phyloP scores from a whole-genome alignment of 1,140 invertebrate species.

The Drosophila kohkoa region DNA sequence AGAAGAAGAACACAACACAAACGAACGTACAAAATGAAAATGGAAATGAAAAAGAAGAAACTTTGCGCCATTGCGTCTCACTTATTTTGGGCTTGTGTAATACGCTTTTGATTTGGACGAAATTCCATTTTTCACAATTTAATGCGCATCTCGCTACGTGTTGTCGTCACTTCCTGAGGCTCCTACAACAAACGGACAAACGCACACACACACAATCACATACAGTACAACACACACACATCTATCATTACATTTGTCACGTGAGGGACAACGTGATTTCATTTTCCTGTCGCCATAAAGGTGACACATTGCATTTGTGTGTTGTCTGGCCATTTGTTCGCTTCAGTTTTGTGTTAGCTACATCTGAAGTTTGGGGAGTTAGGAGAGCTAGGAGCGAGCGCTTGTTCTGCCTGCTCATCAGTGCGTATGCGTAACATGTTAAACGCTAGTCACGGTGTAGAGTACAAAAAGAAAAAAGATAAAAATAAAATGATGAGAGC shows the following conservation, averaged over 20 bases:
- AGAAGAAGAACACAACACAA: background rate
- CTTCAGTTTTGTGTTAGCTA: constrained; percentile 2
- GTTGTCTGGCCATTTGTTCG: constrained; percentile 25
- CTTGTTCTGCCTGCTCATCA: constrained; percentile 33
- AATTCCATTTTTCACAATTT: constrained; percentile 84
- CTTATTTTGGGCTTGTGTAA: constrained; percentile 73
- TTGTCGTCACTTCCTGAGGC: constrained; percentile 63
- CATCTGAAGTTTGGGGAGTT: background rate
- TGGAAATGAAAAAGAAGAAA: constrained; percentile 13
- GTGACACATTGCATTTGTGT: constrained; percentile 77
- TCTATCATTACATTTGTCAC: constrained; percentile 83
- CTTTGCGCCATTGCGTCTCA: constrained; percentile 58
- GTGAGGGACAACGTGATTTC: constrained; percentile 82
- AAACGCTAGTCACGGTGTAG: constrained; percentile 38
- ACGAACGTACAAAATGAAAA: constrained; percentile 3
- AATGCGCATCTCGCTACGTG: constrained; percentile 81
- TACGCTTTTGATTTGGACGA: constrained; percentile 80
- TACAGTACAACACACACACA: constrained; percentile 33
- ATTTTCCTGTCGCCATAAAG: constrained; percentile 83
- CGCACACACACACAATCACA: constrained; percentile 23
- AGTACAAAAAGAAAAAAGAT: constrained; percentile 5
- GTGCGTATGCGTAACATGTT: constrained; percentile 65
- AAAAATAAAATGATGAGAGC: background rate
- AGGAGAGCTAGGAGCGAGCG: background rate
- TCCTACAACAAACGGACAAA: constrained; percentile 18